Base-by-base conservation (phyloP, 2,797 vertebrate species). In the Paramormyrops hopkinsi region DNA sequence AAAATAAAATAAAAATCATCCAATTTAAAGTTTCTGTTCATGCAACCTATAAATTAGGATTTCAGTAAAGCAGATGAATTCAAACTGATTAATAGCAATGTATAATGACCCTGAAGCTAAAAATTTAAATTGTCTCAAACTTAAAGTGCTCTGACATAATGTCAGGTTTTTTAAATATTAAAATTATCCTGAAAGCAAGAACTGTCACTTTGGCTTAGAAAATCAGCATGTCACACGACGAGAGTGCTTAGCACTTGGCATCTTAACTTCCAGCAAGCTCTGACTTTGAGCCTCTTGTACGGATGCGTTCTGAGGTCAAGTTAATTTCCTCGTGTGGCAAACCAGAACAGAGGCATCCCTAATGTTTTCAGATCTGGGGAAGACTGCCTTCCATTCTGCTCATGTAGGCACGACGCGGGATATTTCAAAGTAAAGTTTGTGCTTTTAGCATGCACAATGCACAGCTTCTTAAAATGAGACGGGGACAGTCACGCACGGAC, bases 131-230 rank as follows among this genome's bases (percentile, higher is more conserved):
- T 53, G 62, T 50, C 82, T 44, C 53, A 17, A 51, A 37, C 29
- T 79, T 65, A 83, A 91, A 91, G 65, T 59, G 76, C 44, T 46
- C 41, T 88, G 89, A 88, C 89, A 88, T 17, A 44, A 84, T 88
- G 79, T 69, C 88, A 83, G 65, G 50, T 62, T 91, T 73, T 87
- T 89, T 83, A 88, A 89, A 89, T 88, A 91, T 89, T 89, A 83
- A 91, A 90, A 87, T 89, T 29, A 22, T 89, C 89, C 65, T 65
- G 69, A 90, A 90, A 89, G 90, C 90, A 85, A 73, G 51, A 89
- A n/a, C 88, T 88, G 86, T 88, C 90, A 89, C 86, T 89, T 88
- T 50, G 41, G 79, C 86, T 90, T 86, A 88, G 82, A 88, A 89
- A 89, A 50, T 56, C 37, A n/a, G 86, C 37, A 29, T 89, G 44